A percentile compares a stretch with the other conserved stretches of the same genome.
These are phyloP conservation scores for Microtus montanus DNA, from an alignment of 2,113 vertebrate genomes.

Conservation along the genomic window DNA sequence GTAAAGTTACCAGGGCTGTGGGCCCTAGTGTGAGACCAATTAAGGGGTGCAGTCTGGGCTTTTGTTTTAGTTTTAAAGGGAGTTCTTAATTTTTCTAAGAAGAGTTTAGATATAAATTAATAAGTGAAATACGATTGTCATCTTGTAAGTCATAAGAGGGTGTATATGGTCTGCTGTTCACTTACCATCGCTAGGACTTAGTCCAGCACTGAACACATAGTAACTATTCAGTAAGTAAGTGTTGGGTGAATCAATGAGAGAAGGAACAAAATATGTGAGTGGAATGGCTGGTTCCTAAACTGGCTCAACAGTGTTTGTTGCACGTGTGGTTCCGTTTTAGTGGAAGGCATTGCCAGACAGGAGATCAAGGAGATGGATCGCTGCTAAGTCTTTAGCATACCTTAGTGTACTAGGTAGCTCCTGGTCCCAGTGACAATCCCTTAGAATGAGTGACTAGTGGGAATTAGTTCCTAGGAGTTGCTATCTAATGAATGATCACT, in stretches of 20 bases:
- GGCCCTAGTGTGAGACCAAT: not conserved
- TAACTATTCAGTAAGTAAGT: not conserved
- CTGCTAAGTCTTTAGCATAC: conserved; percentile 11
- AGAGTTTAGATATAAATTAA: conserved; percentile 12
- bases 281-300: not conserved
- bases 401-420: conserved; percentile 7
- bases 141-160: not conserved
- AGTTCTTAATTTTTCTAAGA: not conserved
- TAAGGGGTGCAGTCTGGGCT: not conserved
- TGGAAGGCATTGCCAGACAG: conserved; percentile 30
- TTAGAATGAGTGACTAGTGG: conserved; percentile 29
- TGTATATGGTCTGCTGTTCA: not conserved
- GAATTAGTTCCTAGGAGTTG: conserved; percentile 44
- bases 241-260: not conserved
- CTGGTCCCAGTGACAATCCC: conserved; percentile 1
- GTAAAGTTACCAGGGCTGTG: not conserved
- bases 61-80: conserved; percentile 33
- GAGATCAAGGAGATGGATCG: not conserved
- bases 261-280: not conserved
- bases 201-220: not conserved
- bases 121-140: not conserved
- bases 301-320: not conserved
- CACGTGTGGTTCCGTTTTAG: not conserved
- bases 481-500: conserved; percentile 44
- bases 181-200: not conserved